These are phyloP conservation scores for Zoroaster sp. DNA, from an alignment of 53 echinoderm and acorn worm genomes.

Conservation along the genomic window DNA sequence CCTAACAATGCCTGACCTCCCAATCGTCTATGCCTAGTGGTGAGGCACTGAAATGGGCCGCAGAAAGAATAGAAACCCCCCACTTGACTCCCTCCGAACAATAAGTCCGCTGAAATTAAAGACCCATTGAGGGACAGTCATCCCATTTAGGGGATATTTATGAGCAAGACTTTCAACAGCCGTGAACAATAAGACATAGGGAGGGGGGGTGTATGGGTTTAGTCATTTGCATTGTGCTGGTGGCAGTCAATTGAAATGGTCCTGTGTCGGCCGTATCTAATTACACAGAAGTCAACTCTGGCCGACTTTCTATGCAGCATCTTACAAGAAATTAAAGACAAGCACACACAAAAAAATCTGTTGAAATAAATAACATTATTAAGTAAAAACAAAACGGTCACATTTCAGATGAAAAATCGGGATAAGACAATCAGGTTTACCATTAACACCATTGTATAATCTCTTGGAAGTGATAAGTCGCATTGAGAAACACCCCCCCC, in stretches of 20 bases:
- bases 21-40: conserved; percentile 29
- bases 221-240: conserved; percentile 40
- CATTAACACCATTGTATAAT: too few species aligned
- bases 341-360: background rate
- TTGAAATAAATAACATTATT: background rate
- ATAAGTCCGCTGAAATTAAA: conserved; percentile 8
- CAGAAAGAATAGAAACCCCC: background rate
- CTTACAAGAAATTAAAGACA: background rate
- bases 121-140: conserved; percentile 13
- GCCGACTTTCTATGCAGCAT: background rate
- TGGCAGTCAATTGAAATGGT: conserved; percentile 1
- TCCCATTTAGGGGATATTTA: background rate
- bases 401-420: too few species aligned
- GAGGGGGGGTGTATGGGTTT: background rate
- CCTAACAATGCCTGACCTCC: conserved; percentile 20
- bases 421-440: too few species aligned
- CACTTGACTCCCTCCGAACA: background rate
- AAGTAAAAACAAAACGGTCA: too few species aligned
- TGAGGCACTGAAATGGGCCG: background rate
- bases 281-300: conserved; percentile 43
- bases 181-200: background rate
- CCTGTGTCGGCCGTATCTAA: conserved; percentile 13
- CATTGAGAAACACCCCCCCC: background rate
- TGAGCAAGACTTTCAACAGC: background rate
- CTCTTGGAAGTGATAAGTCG: background rate